Evolutionary conservation across 2,113 vertebrate genomes (phyloP), one percentile per base, ranked within the genome.

Genomic region (Enhydra lutris): DNA sequence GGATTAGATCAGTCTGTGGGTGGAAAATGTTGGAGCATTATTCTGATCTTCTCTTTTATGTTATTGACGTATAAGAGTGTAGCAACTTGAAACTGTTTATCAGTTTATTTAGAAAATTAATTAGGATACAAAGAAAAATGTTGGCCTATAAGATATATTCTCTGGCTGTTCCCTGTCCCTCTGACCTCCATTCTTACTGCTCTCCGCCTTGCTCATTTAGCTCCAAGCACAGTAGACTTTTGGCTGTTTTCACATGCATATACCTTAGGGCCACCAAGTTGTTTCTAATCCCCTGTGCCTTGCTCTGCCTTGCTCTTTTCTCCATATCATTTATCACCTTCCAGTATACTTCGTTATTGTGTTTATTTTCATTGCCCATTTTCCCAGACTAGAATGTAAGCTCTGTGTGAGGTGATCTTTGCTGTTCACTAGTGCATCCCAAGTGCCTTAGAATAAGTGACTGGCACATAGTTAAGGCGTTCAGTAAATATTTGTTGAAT

Each of bases 401-500:
- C 47, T 63, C 1, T n/a, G 36, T 50, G 7, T 87, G 12, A 65
- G 20, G 20, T 81, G 50, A 63, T 57, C 69, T 94, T 86, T 74
- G 95, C 73, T 86, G 42, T 21, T 88, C 69, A 84, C 39, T 85
- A 67, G n/a, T 87, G n/a, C 78, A 89, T 82, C 42, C 59, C 45
- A 61, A 95, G 42, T 74, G 63, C 61, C 65, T 89, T 92, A 50
- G 82, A 91, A 36, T 63, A 90, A 78, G n/a, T 79, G 65, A 36
- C 15, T 69, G 90, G 61, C 61, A 89, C 10, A 18, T 42, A 82
- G 57, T 63, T 90, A 91, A 71, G 61, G 52, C 39, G 45, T 69
- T 74, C 45, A 80, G 21, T 57, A 93, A 90, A 76, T 86, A 88
- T 74, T 80, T 91, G n/a, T 82, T 95, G 87, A 94, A 88, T 94